Evolutionary conservation across 2,888 invertebrate species (phyloP).

Genomic region (Mythimna loreyi): DNA sequence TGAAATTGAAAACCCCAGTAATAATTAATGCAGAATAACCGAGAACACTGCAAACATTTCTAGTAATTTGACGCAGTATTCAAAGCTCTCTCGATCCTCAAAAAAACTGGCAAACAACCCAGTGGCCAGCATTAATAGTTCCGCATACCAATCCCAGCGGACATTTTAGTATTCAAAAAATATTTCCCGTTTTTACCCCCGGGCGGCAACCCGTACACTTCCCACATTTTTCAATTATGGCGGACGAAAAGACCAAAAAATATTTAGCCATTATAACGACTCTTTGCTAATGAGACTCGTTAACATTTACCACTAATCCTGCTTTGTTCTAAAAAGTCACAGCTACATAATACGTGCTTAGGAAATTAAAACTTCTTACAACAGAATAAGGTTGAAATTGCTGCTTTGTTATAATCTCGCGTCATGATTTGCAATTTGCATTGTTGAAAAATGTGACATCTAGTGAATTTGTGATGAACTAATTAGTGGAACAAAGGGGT

Average conservation of each 20-base stretch:
- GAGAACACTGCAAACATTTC: background rate
- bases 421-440: constrained; percentile 47
- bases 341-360: constrained; percentile 53
- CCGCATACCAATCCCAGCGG: constrained; percentile 14
- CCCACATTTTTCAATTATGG: constrained; percentile 61
- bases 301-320: constrained; percentile 71
- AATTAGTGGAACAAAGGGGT: constrained; percentile 46
- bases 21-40: background rate
- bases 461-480: constrained; percentile 57
- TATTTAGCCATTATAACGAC: constrained; percentile 51
- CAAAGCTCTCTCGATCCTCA: background rate
- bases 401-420: constrained; percentile 11
- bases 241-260: constrained; percentile 52
- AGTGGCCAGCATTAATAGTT: constrained; percentile 24
- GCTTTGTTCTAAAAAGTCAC: constrained; percentile 62
- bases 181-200: constrained; percentile 26
- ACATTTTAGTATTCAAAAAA: constrained; percentile 45
- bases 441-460: constrained; percentile 55
- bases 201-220: constrained; percentile 27
- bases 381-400: constrained; percentile 39
- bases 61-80: background rate
- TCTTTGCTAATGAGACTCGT: constrained; percentile 74
- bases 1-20: no score
- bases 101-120: constrained; percentile 6
- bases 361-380: constrained; percentile 41